Conservation (phyloP, 2,888 invertebrate genomes). For the Gari tellinella region DNA sequence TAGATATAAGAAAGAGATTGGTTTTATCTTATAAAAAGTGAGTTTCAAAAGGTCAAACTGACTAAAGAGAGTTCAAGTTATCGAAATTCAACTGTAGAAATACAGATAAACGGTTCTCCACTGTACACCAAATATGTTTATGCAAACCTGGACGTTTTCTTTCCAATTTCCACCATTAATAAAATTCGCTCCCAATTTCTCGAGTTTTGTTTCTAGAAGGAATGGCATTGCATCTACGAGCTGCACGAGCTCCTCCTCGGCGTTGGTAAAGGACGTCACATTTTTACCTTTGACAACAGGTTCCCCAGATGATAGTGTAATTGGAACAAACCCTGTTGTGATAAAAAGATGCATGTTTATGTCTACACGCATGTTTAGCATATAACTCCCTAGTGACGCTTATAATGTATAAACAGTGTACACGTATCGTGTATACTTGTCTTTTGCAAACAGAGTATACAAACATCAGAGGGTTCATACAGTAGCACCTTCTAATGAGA, state of each 20-base stretch:
- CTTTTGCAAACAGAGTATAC: no score
- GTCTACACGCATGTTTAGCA: no score
- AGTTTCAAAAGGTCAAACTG: no score
- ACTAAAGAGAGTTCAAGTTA: no score
- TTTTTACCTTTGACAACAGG: constrained; percentile 63
- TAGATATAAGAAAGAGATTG: no score
- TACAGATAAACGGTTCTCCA: background rate
- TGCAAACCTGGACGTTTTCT: constrained; percentile 60
- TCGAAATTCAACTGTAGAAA: background rate
- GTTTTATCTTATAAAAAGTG: no score
- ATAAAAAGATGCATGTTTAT: no score
- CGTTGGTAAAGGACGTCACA: constrained; percentile 71
- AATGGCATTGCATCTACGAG: constrained; percentile 70
- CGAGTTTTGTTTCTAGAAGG: constrained; percentile 68
- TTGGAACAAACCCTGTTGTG: constrained; percentile 70
- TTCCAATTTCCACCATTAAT: constrained; percentile 43
- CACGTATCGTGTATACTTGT: no score
- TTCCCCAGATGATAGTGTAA: constrained; percentile 63
- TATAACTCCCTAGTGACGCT: no score
- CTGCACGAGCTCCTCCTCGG: constrained; percentile 67
- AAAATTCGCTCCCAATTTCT: constrained; percentile 66
- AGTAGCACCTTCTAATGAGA: no score
- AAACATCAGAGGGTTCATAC: no score
- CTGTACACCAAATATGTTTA: background rate
- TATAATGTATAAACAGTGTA: no score